Conservation (phyloP, 1,140 invertebrate genomes). For the Heliconius eleuchia region DNA sequence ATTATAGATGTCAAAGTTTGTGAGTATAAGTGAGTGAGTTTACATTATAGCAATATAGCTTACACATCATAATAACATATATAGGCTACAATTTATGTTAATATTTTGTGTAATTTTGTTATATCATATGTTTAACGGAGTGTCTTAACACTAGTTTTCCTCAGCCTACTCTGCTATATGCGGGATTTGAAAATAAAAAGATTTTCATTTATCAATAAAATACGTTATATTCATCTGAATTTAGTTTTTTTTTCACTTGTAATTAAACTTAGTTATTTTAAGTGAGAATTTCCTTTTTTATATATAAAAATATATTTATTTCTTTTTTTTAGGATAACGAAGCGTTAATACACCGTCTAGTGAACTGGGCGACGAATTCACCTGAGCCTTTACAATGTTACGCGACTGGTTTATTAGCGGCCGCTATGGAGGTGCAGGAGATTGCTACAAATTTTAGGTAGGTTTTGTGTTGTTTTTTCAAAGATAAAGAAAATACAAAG, state of each 20-base stretch:
- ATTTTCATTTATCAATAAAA: not conserved
- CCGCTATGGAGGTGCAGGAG: slow-evolving; percentile 98
- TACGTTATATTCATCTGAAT: too few relatives aligned
- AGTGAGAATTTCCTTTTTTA: not conserved
- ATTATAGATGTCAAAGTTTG: not conserved
- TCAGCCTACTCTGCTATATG: too few relatives aligned
- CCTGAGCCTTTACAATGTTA: slow-evolving; percentile 95
- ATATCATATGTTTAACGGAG: too few relatives aligned
- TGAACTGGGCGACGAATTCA: slow-evolving; percentile 93
- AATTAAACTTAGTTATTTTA: too few relatives aligned
- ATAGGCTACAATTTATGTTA: not conserved
- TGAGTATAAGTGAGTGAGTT: not conserved
- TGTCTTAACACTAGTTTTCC: too few relatives aligned
- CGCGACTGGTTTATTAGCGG: slow-evolving; percentile 94
- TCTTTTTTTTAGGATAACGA: slow-evolving; percentile 86
- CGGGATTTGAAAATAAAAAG: not conserved
- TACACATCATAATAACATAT: not conserved
- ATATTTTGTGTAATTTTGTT: too few relatives aligned
- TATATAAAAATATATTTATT: not conserved
- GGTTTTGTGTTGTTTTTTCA: not conserved
- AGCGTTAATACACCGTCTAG: slow-evolving; percentile 91
- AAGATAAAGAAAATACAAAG: too few relatives aligned
- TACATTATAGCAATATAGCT: not conserved
- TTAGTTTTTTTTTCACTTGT: too few relatives aligned
- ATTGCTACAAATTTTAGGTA: slow-evolving; percentile 92